A percentile compares a stretch with the other conserved stretches of the same genome.
Evolutionary conservation across 1,140 invertebrate species (phyloP).

Genomic region (Zaprionus inermis): DNA sequence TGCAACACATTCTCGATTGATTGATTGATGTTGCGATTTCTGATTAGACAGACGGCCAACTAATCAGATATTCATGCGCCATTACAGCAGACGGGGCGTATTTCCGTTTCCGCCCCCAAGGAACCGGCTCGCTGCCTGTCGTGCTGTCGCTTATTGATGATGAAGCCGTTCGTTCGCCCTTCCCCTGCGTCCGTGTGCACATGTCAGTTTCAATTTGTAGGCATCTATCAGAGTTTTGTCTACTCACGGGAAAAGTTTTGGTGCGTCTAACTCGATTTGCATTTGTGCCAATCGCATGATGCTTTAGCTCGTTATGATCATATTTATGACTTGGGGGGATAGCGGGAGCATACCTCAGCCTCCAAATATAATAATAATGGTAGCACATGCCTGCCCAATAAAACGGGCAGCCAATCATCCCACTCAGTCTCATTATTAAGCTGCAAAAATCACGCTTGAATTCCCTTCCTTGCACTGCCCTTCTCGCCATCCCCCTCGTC

Average conservation of each 20-base stretch:
- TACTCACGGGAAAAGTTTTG: slow-evolving; percentile 48
- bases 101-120: slow-evolving; percentile 33
- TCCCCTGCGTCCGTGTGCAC: slow-evolving; percentile 8
- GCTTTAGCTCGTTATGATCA: slow-evolving; percentile 55
- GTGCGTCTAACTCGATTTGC: slow-evolving; percentile 49
- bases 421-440: slow-evolving; percentile 78
- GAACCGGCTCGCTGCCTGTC: not conserved
- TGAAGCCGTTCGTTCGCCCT: slow-evolving; percentile 14
- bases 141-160: slow-evolving; percentile 29
- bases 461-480: slow-evolving; percentile 26
- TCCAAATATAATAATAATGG: slow-evolving; percentile 1
- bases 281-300: slow-evolving; percentile 46
- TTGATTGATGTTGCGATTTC: slow-evolving; percentile 68
- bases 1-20: slow-evolving; percentile 66
- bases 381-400: slow-evolving; percentile 67
- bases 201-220: slow-evolving; percentile 70
- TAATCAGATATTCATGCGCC: slow-evolving; percentile 78
- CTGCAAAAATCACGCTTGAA: slow-evolving; percentile 83
- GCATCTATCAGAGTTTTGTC: slow-evolving; percentile 58
- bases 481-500: not conserved
- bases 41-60: slow-evolving; percentile 58
- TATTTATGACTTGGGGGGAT: slow-evolving; percentile 32
- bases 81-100: slow-evolving; percentile 50
- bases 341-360: slow-evolving; percentile 33
- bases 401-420: slow-evolving; percentile 72